Base-by-base conservation (phyloP, 2,888 invertebrate species). In the Heliconius ismenius region DNA sequence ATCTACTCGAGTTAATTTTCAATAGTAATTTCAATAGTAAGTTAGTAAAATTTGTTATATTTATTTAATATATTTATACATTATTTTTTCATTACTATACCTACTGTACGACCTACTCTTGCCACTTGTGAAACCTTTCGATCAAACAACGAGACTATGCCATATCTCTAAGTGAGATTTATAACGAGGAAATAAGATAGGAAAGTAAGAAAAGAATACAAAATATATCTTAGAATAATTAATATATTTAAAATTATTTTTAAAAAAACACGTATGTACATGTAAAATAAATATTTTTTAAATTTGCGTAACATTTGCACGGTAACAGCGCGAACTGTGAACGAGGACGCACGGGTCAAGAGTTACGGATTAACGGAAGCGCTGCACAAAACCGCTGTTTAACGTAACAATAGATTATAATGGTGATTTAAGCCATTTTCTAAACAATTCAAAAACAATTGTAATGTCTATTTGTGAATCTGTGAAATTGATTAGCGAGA, bases 311-410 rank as follows among this genome's bases (percentile, higher is more conserved):
- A 9, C 65, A 65, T 65, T 65, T 65, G 65, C 39, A 65, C 36
- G 39, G 65, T n/a, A 39, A 15, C 39, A n/a, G 65, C 65, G 65
- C 7, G 65, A 65, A 65, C 65, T 39, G 10, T 65, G 13, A 65
- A 65, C 65, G 65, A 65, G 65, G 36, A 15, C 39, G 65, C 65
- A 39, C 65, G 24, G 65, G 65, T 65, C 65, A 39, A 65, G 65
- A 65, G 65, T 39, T 65, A 65, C 65, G 65, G 65, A 65, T 65
- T 65, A 65, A 36, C 65, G 65, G n/a, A 13, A 65, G 65, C 65
- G 65, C n/a, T 65, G 13, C 65, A 65, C 24, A 15, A 65, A 49
- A 65, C 36, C 65, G 21, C 65, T 65, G 39, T 65, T 65, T 65
- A 65, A 39, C 65, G 6, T 13, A 65, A 65, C 65, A 65, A 65